These are phyloP conservation scores for Chrysotoxum bicinctum DNA, from an alignment of 2,888 invertebrate genomes.

Conservation along the genomic window DNA sequence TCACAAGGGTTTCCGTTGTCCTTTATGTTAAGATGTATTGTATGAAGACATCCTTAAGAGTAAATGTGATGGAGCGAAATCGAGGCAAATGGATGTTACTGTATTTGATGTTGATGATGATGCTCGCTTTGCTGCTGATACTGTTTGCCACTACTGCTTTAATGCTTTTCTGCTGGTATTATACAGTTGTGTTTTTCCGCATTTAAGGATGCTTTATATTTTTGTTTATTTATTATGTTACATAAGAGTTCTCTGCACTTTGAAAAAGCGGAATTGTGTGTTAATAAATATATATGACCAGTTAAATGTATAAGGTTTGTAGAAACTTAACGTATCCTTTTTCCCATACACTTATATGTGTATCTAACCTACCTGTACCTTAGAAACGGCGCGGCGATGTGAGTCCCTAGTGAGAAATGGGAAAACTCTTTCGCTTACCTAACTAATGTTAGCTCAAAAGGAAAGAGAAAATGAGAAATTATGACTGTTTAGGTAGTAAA, in stretches of 20 bases:
- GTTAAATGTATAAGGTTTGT: not conserved
- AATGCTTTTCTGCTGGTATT: slow-evolving; percentile 9
- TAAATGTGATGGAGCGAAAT: slow-evolving; percentile 36
- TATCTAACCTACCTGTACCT: not conserved
- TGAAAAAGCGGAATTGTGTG: slow-evolving; percentile 51
- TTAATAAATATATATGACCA: slow-evolving; percentile 31
- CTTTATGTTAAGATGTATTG: slow-evolving; percentile 26
- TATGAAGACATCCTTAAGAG: slow-evolving; percentile 57
- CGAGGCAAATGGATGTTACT: slow-evolving; percentile 61
- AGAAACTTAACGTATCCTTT: not conserved
- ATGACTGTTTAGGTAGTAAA: slow-evolving; percentile 15
- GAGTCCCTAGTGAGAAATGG: not conserved
- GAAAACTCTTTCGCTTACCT: slow-evolving; percentile 7
- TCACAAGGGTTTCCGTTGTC: slow-evolving; percentile 56
- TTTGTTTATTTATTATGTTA: slow-evolving; percentile 58
- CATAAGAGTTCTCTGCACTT: slow-evolving; percentile 60
- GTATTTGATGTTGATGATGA: slow-evolving; percentile 65
- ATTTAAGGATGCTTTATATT: slow-evolving; percentile 53
- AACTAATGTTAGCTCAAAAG: slow-evolving; percentile 22
- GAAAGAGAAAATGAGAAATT: slow-evolving; percentile 38
- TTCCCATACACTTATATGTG: not conserved
- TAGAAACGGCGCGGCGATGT: not conserved
- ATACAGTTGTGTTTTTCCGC: slow-evolving; percentile 46
- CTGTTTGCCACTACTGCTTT: not conserved
- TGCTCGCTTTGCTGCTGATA: slow-evolving; percentile 42